These are phyloP conservation scores for Menidia menidia DNA, from an alignment of 2,797 vertebrate species.

Conservation along the genomic window DNA sequence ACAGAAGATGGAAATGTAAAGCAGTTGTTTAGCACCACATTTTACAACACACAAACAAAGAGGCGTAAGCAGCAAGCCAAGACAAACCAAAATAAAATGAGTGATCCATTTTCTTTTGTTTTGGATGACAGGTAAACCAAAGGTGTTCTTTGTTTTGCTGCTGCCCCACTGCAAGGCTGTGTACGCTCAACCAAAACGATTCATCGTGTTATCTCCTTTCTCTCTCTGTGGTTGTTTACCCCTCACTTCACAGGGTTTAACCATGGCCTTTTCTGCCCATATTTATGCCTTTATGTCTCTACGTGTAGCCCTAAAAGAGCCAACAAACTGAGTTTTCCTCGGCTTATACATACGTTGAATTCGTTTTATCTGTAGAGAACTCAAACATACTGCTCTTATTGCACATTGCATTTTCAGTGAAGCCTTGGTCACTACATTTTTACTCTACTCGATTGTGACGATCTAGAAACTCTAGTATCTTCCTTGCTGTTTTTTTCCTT, in stretches of 20 bases:
- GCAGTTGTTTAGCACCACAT: background rate
- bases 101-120: conserved; percentile 8
- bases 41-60: conserved; percentile 12
- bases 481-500: conserved; percentile 15
- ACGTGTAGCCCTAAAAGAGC: background rate
- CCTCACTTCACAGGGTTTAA: conserved; percentile 16
- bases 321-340: background rate
- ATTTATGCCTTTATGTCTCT: background rate
- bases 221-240: conserved; percentile 18
- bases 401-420: background rate
- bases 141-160: conserved; percentile 21
- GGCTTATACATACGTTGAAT: background rate
- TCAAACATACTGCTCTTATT: too few relatives aligned
- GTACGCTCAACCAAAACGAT: conserved; percentile 16
- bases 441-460: background rate
- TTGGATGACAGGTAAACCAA: conserved; percentile 32
- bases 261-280: conserved; percentile 13
- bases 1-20: conserved; percentile 28
- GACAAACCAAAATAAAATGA: conserved; percentile 14
- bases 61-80: background rate
- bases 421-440: conserved; percentile 1
- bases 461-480: conserved; percentile 2
- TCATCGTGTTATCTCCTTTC: conserved; percentile 27
- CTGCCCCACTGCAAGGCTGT: conserved; percentile 28
- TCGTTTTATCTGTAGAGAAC: background rate